These are phyloP conservation scores for Alosa alosa DNA, from an alignment of 2,113 vertebrate species.

Conservation along the genomic window DNA sequence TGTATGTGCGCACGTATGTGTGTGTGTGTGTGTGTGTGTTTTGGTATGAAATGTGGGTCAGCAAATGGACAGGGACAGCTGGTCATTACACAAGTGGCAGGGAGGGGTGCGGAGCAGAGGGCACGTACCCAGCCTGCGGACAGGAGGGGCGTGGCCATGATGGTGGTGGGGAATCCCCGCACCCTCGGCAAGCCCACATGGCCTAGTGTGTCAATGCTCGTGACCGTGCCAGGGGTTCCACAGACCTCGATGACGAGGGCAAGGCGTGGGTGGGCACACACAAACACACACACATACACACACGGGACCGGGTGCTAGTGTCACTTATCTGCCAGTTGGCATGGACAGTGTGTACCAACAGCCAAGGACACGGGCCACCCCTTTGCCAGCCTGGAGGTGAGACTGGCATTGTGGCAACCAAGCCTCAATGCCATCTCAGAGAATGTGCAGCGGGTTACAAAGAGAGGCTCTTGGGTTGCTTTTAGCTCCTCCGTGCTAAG, in stretches of 20 bases:
- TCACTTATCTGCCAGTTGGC: constrained; percentile 1
- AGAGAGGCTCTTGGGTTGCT: too few relatives aligned
- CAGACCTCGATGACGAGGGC: constrained; percentile 51
- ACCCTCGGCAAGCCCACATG: constrained; percentile 53
- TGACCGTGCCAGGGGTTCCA: constrained; percentile 63
- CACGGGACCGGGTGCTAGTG: background rate
- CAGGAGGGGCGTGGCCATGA: constrained; percentile 47
- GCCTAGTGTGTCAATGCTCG: constrained; percentile 49
- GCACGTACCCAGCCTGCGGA: constrained; percentile 59
- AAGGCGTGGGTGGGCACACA: constrained; percentile 14
- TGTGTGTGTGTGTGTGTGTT: constrained; percentile 50
- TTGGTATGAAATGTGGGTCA: constrained; percentile 69
- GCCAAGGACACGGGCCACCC: constrained; percentile 50
- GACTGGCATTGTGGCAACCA: constrained; percentile 47
- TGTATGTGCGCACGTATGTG: background rate
- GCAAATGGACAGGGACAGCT: constrained; percentile 71
- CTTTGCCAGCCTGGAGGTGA: constrained; percentile 61
- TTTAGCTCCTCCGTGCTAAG: background rate
- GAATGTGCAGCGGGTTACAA: background rate
- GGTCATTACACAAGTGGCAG: constrained; percentile 64
- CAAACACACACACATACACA: background rate
- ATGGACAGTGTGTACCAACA: constrained; percentile 6
- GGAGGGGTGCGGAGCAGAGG: constrained; percentile 39
- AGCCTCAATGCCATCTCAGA: background rate
- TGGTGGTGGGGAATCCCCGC: constrained; percentile 69